These are phyloP conservation scores for Sminthurides aquaticus DNA, from an alignment of 2,888 invertebrate genomes.

Conservation along the genomic window DNA sequence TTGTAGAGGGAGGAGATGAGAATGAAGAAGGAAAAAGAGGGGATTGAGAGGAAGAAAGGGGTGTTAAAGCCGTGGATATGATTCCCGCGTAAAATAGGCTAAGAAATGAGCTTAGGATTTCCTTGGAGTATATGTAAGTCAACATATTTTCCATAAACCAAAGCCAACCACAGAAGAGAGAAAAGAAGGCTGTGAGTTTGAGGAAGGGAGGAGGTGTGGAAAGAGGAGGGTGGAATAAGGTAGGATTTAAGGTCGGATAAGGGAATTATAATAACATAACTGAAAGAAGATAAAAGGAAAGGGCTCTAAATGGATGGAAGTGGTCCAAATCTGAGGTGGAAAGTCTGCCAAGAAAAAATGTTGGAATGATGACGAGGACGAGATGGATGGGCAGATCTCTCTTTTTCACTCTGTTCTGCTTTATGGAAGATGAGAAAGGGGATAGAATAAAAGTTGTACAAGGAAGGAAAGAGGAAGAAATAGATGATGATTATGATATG, in stretches of 20 bases:
- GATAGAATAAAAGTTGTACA: not conserved
- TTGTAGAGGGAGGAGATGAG: no score
- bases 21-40: no score
- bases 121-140: no score
- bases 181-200: constrained; percentile 8
- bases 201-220: constrained; percentile 2
- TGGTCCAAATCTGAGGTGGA: constrained; percentile 42
- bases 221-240: not conserved
- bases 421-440: not conserved
- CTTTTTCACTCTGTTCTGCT: not conserved
- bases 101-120: not conserved
- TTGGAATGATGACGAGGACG: no score
- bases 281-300: constrained; percentile 39
- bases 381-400: constrained; percentile 9
- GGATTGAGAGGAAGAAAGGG: not conserved
- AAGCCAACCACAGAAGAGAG: no score
- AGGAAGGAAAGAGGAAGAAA: constrained; percentile 1
- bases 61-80: not conserved
- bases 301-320: constrained; percentile 41
- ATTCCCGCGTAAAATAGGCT: not conserved
- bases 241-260: constrained; percentile 41
- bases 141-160: no score
- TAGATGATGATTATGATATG: not conserved
- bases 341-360: constrained; percentile 39
- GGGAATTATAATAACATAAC: constrained; percentile 44